phyloP scores from a whole-genome alignment of 2,888 invertebrate species.

The Polydrusus tereticollis region DNA sequence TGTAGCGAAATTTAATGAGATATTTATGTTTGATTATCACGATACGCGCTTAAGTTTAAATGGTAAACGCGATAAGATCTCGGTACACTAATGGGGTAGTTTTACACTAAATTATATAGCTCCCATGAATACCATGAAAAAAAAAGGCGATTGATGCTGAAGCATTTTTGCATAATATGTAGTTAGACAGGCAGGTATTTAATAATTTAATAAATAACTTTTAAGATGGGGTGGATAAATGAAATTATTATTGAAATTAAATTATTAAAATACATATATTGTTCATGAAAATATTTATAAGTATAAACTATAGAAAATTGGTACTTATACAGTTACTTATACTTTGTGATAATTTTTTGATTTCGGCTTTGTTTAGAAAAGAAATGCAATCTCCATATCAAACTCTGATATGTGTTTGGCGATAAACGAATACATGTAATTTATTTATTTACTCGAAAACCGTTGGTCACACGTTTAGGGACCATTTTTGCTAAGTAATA shows the following conservation, averaged over 20 bases:
- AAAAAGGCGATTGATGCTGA: not conserved
- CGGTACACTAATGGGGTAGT: conserved; percentile 28
- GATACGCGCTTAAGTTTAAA: conserved; percentile 30
- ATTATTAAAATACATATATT: conserved; percentile 14
- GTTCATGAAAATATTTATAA: too few relatives aligned
- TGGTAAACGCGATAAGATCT: conserved; percentile 30
- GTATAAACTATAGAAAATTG: too few relatives aligned
- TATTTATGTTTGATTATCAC: conserved; percentile 38
- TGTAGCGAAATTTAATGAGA: conserved; percentile 39
- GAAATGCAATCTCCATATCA: too few relatives aligned
- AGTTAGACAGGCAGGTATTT: not conserved
- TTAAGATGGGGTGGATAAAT: not conserved
- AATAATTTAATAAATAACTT: conserved; percentile 12
- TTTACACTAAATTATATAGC: conserved; percentile 29
- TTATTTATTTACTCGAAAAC: too few relatives aligned
- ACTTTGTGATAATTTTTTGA: too few relatives aligned
- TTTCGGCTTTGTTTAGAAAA: too few relatives aligned
- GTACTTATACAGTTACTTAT: too few relatives aligned
- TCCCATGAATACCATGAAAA: not conserved
- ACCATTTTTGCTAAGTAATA: too few relatives aligned
- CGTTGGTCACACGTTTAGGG: too few relatives aligned
- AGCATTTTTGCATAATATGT: conserved; percentile 23
- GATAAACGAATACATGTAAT: too few relatives aligned
- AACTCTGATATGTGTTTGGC: too few relatives aligned
- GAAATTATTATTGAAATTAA: conserved; percentile 21